Conservation (phyloP, 2,113 vertebrate species). For the Trichechus manatus region DNA sequence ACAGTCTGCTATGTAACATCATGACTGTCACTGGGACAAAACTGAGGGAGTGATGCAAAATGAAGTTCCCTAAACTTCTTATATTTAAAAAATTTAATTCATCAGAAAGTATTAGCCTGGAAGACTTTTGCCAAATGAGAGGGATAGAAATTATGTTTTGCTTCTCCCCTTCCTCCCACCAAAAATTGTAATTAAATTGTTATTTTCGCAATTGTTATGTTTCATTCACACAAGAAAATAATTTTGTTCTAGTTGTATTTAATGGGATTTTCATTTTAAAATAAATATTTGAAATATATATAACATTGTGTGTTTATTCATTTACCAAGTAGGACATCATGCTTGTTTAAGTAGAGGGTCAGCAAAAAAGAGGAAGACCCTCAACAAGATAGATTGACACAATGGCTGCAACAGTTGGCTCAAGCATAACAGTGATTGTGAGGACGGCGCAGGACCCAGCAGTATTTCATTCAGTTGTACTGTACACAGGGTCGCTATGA, state of each 20-base stretch:
- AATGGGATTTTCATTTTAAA: background rate
- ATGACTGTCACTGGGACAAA: background rate
- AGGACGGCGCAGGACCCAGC: too few relatives aligned
- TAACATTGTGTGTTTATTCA: background rate
- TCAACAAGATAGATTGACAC: too few relatives aligned
- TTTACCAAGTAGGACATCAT: background rate
- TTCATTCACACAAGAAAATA: conserved; percentile 33
- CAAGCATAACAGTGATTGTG: too few relatives aligned
- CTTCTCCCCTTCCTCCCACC: background rate
- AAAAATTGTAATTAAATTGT: conserved; percentile 19
- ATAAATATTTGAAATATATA: conserved; percentile 25
- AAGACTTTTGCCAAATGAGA: background rate
- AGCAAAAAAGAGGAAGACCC: too few relatives aligned
- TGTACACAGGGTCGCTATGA: too few relatives aligned
- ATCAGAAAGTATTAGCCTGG: conserved; percentile 23
- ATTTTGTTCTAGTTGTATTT: background rate
- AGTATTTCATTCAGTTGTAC: too few relatives aligned
- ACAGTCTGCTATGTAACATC: background rate
- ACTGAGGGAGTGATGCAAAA: background rate
- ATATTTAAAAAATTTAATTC: background rate
- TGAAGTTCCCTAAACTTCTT: background rate
- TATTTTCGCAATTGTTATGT: background rate
- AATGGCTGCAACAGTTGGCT: too few relatives aligned
- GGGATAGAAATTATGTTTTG: background rate
- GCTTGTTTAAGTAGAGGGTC: too few relatives aligned